Evolutionary conservation across 2,888 invertebrate genomes (phyloP), one percentile per base, ranked within the genome.

Genomic region (Operophtera brumata): DNA sequence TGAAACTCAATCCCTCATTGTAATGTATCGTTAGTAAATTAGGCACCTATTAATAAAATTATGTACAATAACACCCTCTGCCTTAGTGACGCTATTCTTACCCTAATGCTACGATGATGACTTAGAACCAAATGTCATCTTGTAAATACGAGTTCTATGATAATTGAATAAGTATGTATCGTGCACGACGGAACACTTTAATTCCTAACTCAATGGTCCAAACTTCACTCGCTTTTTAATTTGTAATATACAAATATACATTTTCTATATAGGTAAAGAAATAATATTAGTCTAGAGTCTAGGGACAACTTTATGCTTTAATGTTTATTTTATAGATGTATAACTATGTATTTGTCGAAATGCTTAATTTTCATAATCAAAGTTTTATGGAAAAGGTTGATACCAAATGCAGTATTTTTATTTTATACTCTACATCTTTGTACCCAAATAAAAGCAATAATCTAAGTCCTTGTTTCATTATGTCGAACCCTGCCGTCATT

Each of bases 341-440:
- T 3, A 76, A 30, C 78, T 77, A 53, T 84, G 86, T 88, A 87
- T 86, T 86, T 86, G 86, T 83, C 84, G 68, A 80, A 85, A 83
- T 83, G 88, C 88, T 88, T 89, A 85, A 84, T 86, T 87, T 87
- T 85, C 86, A 84, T 89, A 86, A 84, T 86, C 79, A 80, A 86
- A 80, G 79, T 85, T 86, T 86, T 86, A 85, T 84, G 85, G 69
- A 77, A 81, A 80, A 75, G 83, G 85, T 89, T 76, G 83, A 88
- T 88, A 89, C 89, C 88, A 87, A 88, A 89, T 86, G 88, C 88
- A 89, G 88, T 88, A 88, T 88, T 89, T 87, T 89, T 88, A 86
- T 88, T 89, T 89, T 86, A 81, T 86, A 88, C 78, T 88, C 85
- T 87, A 87, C 86, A 84, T 83, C 87, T 88, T 86, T 89, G 81